Base-by-base conservation (phyloP, 2,113 vertebrate species). In the Heterochromis multidens region DNA sequence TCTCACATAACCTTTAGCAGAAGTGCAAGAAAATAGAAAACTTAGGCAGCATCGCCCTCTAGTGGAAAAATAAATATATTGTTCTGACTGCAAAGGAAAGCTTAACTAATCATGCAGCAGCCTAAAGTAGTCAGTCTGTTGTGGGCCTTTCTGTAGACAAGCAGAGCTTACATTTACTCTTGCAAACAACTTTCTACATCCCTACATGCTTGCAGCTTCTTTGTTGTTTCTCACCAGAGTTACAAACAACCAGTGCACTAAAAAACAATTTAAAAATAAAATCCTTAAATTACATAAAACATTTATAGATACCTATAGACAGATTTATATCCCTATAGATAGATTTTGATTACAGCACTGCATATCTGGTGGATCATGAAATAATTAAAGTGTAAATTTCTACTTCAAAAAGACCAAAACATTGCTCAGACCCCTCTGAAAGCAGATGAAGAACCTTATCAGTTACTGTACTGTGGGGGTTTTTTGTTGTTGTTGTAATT, bases 1-100 rank as follows among this genome's bases (percentile, higher is more conserved):
- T 57, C 4, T 37, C 27, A 46, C 78, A 4, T 40, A 33, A 19
- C 10, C 63, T 7, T 6, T 21, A n/a, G 12, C 37, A 72, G 21
- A 16, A 3, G 0, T 43, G 77, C 3, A 35, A 10, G 13, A 35
- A 57, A 61, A 61, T 12, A 31, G 56, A 40, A 91, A 84, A 59
- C 0, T 87, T 79, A 65, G 80, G 29, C 60, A 91, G 65, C 81
- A 92, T 62, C 10, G 90, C 72, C 94, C 86, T 92, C 96, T 95
- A 78, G 93, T 94, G 96, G 93, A 46, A 2, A 5, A 31, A 35
- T 6, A 57, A 16, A 21, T 14, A 21, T 5, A 77, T 63, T 63
- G 74, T 49, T 6, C 13, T 3, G 6, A 37, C 3, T 8, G 12
- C 0, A 25, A 35, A 77, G 31, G 13, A 37, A 77, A 10, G 31